phyloP scores from a whole-genome alignment of 2,888 invertebrate genomes.

The Drosophila prostipennis region DNA sequence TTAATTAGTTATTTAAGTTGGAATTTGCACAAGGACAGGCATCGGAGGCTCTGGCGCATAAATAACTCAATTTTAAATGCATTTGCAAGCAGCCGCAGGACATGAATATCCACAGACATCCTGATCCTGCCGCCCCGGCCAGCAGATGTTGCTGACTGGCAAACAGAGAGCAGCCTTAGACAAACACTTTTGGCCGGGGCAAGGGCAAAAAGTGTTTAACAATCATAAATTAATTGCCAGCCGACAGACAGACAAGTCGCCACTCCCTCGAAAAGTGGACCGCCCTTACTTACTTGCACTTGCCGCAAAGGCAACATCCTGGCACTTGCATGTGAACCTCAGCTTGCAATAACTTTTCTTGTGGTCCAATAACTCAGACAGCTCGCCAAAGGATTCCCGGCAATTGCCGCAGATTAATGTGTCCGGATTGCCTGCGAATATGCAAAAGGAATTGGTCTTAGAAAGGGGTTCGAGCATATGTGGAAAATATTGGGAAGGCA shows the following conservation, averaged over 20 bases:
- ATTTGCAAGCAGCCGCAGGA: constrained; percentile 60
- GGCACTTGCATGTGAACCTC: constrained; percentile 89
- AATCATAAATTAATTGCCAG: constrained; percentile 83
- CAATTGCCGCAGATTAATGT: constrained; percentile 92
- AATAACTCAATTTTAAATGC: constrained; percentile 80
- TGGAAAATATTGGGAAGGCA: not conserved
- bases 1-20: constrained; percentile 80
- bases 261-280: not conserved
- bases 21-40: constrained; percentile 50
- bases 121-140: too few species aligned
- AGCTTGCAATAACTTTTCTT: constrained; percentile 90
- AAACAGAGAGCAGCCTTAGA: constrained; percentile 35
- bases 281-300: constrained; percentile 81
- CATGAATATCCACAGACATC: constrained; percentile 55
- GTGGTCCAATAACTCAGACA: constrained; percentile 90
- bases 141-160: too few species aligned
- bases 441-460: constrained; percentile 34
- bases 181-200: constrained; percentile 47
- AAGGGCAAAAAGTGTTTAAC: constrained; percentile 79
- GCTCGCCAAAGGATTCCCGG: constrained; percentile 89
- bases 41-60: constrained; percentile 56
- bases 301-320: constrained; percentile 85
- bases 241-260: constrained; percentile 59
- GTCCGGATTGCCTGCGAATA: constrained; percentile 88
- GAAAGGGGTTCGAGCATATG: not conserved